Percentiles rank a stretch among this genome's conserved stretches.
These are phyloP conservation scores for Diacarnus erythraeanus DNA, from an alignment of 37 sponge, comb jelly and placozoan species.

Conservation along the genomic window DNA sequence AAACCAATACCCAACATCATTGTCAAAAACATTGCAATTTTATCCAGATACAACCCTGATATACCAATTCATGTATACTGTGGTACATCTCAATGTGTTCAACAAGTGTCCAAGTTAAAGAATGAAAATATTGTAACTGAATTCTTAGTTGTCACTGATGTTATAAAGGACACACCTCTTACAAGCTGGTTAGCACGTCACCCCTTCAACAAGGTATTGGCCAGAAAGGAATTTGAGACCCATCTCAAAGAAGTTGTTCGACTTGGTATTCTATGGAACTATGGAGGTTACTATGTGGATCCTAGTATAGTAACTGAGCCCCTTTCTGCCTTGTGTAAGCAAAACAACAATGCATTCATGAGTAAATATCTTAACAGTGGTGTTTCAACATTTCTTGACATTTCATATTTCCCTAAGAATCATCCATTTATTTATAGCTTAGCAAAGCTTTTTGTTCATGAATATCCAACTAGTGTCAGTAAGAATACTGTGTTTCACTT, in stretches of 20 bases:
- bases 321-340: too few relatives aligned
- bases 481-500: too few relatives aligned
- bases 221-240: not conserved
- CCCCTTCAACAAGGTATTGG: not conserved
- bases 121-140: not conserved
- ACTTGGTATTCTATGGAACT: not conserved
- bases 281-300: not conserved
- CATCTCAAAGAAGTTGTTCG: not conserved
- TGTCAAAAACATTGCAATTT: not conserved
- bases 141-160: not conserved
- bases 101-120: not conserved
- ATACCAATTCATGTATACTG: slow-evolving; percentile 6
- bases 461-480: not conserved
- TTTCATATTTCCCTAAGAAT: not conserved
- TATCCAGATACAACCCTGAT: not conserved
- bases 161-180: not conserved
- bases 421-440: not conserved
- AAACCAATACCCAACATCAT: not conserved
- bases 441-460: not conserved
- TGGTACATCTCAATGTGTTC: slow-evolving; percentile 1
- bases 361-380: too few relatives aligned
- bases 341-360: not conserved
- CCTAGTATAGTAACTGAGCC: not conserved
- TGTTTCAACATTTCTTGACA: not conserved
- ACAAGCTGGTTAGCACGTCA: not conserved